Evolutionary conservation across 2,888 invertebrate genomes (phyloP).

Genomic region (Pseudoips prasinana): DNA sequence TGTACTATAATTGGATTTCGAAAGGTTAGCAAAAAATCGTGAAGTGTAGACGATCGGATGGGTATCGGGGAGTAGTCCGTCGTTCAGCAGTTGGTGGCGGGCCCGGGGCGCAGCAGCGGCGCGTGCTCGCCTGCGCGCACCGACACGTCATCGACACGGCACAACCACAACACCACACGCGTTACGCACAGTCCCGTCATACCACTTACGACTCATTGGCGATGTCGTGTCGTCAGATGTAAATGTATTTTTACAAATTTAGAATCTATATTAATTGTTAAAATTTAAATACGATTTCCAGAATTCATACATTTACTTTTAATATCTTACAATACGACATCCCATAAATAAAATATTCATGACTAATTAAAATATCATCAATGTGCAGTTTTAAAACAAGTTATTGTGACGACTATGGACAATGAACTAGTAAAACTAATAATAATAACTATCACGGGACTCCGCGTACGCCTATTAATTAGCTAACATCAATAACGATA

Average conservation of each 20-base stretch:
- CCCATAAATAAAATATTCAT: slow-evolving; percentile 3
- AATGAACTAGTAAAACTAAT: slow-evolving; percentile 14
- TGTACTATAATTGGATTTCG: too few relatives aligned
- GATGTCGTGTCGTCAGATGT: background rate
- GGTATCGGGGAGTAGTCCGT: slow-evolving; percentile 4
- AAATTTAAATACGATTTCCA: too few relatives aligned
- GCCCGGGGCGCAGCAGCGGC: slow-evolving; percentile 65
- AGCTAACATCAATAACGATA: slow-evolving; percentile 41
- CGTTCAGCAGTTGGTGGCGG: slow-evolving; percentile 48
- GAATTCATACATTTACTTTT: too few relatives aligned
- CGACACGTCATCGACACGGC: slow-evolving; percentile 45
- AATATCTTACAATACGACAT: slow-evolving; percentile 10
- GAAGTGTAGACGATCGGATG: slow-evolving; percentile 16
- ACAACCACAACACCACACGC: slow-evolving; percentile 42
- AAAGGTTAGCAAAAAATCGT: slow-evolving; percentile 10
- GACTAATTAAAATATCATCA: slow-evolving; percentile 4
- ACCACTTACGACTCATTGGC: background rate
- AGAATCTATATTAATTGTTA: too few relatives aligned
- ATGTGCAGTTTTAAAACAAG: slow-evolving; percentile 19
- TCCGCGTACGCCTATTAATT: slow-evolving; percentile 30
- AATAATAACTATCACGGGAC: slow-evolving; percentile 28
- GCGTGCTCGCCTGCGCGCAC: slow-evolving; percentile 67
- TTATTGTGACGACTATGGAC: slow-evolving; percentile 13
- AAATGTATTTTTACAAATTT: too few relatives aligned
- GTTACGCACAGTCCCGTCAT: slow-evolving; percentile 30